These are phyloP conservation scores for Arrhopalites spinosus DNA, from an alignment of 2,888 invertebrate species.

Conservation along the genomic window DNA sequence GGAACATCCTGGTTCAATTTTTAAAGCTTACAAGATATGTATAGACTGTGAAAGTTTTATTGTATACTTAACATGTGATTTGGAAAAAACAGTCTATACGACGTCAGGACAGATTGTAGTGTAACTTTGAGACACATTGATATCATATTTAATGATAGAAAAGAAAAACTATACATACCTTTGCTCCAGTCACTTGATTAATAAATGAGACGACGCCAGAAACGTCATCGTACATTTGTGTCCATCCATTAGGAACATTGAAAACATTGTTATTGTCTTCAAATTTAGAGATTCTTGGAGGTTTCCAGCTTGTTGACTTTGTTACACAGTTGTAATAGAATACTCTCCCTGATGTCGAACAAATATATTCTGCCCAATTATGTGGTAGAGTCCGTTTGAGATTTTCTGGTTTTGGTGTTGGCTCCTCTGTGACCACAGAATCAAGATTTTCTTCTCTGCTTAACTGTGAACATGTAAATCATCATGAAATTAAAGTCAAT, in stretches of 20 bases:
- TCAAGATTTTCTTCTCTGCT: slow-evolving; percentile 6
- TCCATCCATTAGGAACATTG: slow-evolving; percentile 62
- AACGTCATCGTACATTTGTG: slow-evolving; percentile 59
- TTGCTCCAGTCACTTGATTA: slow-evolving; percentile 62
- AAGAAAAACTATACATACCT: slow-evolving; percentile 59
- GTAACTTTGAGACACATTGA: background rate
- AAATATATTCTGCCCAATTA: slow-evolving; percentile 54
- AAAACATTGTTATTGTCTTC: slow-evolving; percentile 40
- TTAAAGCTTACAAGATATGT: no score
- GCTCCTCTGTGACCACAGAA: slow-evolving; percentile 3
- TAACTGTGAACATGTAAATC: background rate
- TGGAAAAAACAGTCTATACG: background rate
- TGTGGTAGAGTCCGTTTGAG: slow-evolving; percentile 48
- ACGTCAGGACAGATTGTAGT: background rate
- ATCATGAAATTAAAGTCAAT: background rate
- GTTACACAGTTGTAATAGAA: slow-evolving; percentile 54
- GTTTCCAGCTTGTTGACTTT: slow-evolving; percentile 54
- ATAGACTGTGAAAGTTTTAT: no score
- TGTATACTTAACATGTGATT: background rate
- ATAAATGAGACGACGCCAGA: slow-evolving; percentile 62
- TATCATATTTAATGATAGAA: background rate
- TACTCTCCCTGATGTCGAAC: slow-evolving; percentile 43
- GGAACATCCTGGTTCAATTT: background rate
- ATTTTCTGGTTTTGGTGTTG: slow-evolving; percentile 32
- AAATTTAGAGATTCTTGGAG: slow-evolving; percentile 46